Conservation (phyloP, 2,113 vertebrate genomes). For the Agapornis roseicollis region DNA sequence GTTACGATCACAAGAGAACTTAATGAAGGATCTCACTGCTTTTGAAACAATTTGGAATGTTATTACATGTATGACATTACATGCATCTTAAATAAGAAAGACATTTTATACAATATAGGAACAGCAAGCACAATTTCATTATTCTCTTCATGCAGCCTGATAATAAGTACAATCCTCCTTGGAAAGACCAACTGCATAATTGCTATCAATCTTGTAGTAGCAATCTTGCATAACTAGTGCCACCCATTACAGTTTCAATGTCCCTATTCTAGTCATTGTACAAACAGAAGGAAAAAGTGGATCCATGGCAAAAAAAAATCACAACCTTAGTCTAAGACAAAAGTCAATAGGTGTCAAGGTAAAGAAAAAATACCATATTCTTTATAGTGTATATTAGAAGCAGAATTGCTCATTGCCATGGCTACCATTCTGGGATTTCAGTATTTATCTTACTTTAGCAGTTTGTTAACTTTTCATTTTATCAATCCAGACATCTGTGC, state of each 20-base stretch:
- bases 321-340: background rate
- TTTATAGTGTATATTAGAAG: background rate
- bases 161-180: background rate
- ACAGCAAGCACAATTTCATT: background rate
- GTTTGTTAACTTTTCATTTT: conserved; percentile 2
- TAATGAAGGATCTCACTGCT: background rate
- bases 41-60: background rate
- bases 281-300: background rate
- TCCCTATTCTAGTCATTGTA: background rate
- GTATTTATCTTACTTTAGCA: background rate
- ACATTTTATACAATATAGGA: background rate
- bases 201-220: background rate
- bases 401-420: background rate
- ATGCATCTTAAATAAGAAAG: background rate
- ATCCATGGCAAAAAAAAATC: background rate
- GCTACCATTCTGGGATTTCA: background rate
- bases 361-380: background rate
- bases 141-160: background rate
- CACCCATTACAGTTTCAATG: background rate
- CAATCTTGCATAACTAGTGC: background rate
- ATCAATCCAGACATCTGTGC: background rate
- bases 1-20: background rate
- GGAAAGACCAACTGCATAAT: background rate
- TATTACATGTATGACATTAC: background rate
- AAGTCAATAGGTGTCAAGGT: background rate